phyloP scores from a whole-genome alignment of 2,113 vertebrate genomes.

The Prietella phreatophila region DNA sequence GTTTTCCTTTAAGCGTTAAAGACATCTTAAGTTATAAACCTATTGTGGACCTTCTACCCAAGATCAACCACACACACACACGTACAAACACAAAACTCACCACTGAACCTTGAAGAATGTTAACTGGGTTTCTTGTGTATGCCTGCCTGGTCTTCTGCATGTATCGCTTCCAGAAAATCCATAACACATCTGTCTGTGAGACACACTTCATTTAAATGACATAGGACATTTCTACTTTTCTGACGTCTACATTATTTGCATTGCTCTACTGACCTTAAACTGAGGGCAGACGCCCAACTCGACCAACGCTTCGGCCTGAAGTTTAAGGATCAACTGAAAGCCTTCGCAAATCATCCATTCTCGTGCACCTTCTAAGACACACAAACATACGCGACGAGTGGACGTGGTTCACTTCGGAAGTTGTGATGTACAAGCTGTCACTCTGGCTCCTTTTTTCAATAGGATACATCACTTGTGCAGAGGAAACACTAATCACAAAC shows the following conservation, averaged over 20 bases:
- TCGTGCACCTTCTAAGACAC: conserved; percentile 49
- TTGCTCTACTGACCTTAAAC: conserved; percentile 78
- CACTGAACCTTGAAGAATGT: conserved; percentile 8
- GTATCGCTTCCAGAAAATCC: conserved; percentile 84
- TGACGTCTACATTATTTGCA: neutral
- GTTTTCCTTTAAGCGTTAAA: neutral
- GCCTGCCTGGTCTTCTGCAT: conserved; percentile 85
- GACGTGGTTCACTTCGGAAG: neutral
- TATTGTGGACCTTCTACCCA: neutral
- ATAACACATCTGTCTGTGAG: conserved; percentile 78
- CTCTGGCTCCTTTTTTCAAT: neutral
- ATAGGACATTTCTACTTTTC: too few relatives aligned
- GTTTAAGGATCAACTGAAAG: conserved; percentile 85
- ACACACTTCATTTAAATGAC: neutral
- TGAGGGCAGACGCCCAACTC: conserved; percentile 75
- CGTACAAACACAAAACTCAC: conserved; percentile 52
- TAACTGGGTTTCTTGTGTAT: conserved; percentile 68
- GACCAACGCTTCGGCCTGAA: conserved; percentile 85
- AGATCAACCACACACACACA: neutral
- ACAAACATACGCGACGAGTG: neutral
- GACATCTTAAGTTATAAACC: neutral
- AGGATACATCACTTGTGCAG: too few relatives aligned
- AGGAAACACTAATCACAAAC: too few relatives aligned
- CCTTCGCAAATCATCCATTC: conserved; percentile 88
- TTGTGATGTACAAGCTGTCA: neutral